Evolutionary conservation across 1,140 invertebrate genomes (phyloP), one percentile per base, ranked within the genome.

Genomic region (Nasonia giraulti): DNA sequence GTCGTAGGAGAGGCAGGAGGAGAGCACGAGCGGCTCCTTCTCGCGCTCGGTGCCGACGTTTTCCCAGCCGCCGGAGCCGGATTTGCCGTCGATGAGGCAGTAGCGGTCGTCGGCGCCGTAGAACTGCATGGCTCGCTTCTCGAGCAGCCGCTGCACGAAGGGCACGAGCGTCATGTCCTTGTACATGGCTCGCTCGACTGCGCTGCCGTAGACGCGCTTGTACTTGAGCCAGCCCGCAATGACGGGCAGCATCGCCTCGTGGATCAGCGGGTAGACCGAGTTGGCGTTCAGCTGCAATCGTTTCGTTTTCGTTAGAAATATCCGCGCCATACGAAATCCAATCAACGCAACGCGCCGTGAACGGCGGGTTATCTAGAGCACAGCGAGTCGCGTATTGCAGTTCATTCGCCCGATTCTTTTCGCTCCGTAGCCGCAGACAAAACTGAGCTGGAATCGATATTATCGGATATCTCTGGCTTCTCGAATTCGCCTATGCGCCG

Each of bases 1-100:
- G 82, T 95, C 93, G 89, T 95, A 94, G 82, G 94, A 93, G 81
- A 95, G 87, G 88, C 94, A 94, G 50, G 93, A 91, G 31, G 93
- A 88, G 44, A 95, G 86, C 8, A 94, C 85, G 37, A 96, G 86
- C 2, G 93, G 93, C 47, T 90, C 88, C 75, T 90, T 91, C 82
- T 94, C 93, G 10, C 87, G n/a, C 76, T 85, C 85, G 0, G 91
- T 94, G 12, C 94, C 94, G 31, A 95, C 90, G 4, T 87, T 88
- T 55, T 94, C 93, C 91, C 94, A 95, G 0, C 93, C 93, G 0
- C 93, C 91, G 2, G 88, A 85, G 82, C 94, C 94, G 47, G 87
- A 89, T 80, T 92, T 92, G 2, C 93, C 93, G 79, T 93, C 91
- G 0, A 95, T 84, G 11, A 95, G 88, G 62, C 92, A 89, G 88